Conservation (phyloP, 1,140 invertebrate genomes). For the Drosophila nikananu region DNA sequence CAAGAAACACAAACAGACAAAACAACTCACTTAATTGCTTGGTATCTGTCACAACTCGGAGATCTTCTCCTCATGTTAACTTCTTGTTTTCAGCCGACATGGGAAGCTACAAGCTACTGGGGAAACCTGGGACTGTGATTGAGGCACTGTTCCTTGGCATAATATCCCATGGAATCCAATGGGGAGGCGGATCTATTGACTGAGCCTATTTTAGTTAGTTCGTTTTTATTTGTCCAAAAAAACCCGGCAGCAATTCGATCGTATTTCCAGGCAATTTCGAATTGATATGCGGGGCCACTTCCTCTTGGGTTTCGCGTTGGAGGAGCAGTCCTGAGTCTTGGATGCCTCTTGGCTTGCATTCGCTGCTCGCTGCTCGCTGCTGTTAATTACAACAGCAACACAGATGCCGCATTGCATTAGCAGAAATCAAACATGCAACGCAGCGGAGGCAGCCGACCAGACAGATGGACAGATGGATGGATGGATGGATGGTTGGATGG, state of each 20-base stretch:
- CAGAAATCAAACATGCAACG: slow-evolving; percentile 72
- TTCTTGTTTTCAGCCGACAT: slow-evolving; percentile 11
- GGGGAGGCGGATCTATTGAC: background rate
- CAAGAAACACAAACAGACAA: background rate
- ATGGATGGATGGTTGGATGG: slow-evolving; percentile 39
- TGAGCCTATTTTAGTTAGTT: background rate
- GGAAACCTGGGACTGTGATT: background rate
- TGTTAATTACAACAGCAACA: slow-evolving; percentile 52
- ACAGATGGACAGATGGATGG: slow-evolving; percentile 40
- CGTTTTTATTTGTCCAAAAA: slow-evolving; percentile 17
- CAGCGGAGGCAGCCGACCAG: slow-evolving; percentile 47
- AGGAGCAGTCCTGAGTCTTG: background rate
- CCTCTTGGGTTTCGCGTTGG: slow-evolving; percentile 3
- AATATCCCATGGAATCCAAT: background rate
- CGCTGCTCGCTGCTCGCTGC: slow-evolving; percentile 1
- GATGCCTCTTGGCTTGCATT: slow-evolving; percentile 6
- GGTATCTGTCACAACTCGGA: slow-evolving; percentile 39
- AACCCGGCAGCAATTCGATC: slow-evolving; percentile 47
- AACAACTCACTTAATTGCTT: slow-evolving; percentile 32
- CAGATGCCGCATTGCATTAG: slow-evolving; percentile 76
- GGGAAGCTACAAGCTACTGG: slow-evolving; percentile 27
- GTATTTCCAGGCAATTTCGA: slow-evolving; percentile 40
- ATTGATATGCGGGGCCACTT: slow-evolving; percentile 48
- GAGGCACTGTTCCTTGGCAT: background rate
- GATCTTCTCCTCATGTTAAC: slow-evolving; percentile 23